These are phyloP conservation scores for Ernsta delagoae DNA, from an alignment of 2,888 invertebrate genomes.

Conservation along the genomic window DNA sequence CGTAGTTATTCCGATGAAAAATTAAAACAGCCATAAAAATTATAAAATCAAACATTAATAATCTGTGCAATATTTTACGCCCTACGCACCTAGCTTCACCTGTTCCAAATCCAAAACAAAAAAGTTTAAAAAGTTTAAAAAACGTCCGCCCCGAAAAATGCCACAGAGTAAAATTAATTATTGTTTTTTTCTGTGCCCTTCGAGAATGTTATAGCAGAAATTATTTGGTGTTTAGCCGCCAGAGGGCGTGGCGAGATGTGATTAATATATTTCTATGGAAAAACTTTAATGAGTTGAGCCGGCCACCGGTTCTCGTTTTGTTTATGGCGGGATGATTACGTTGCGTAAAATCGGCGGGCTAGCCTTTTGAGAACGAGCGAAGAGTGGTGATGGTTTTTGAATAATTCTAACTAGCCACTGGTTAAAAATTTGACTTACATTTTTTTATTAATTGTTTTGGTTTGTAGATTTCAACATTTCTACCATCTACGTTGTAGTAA, in stretches of 20 bases:
- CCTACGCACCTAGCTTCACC: conserved; percentile 63
- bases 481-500: no score
- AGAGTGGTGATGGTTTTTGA: not conserved
- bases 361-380: conserved; percentile 6
- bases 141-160: conserved; percentile 65
- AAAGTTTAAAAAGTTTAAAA: conserved; percentile 50
- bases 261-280: conserved; percentile 82
- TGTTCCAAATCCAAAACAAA: conserved; percentile 50
- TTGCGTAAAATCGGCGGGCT: conserved; percentile 37
- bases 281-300: conserved; percentile 74
- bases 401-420: no score
- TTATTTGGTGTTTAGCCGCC: conserved; percentile 83
- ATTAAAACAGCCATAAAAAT: conserved; percentile 15
- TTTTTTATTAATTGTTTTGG: no score
- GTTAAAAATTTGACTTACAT: not conserved
- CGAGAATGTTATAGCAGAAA: conserved; percentile 75
- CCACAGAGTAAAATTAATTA: conserved; percentile 79
- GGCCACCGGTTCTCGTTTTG: conserved; percentile 52
- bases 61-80: conserved; percentile 60
- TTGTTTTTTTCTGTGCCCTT: conserved; percentile 66
- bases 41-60: conserved; percentile 50
- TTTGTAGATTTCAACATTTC: no score
- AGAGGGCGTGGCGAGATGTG: conserved; percentile 73
- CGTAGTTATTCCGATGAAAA: conserved; percentile 8
- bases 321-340: conserved; percentile 42